A percentile compares a stretch with the other conserved stretches of the same genome.
Conservation (phyloP, 2,888 invertebrate genomes). For the Lycocerus yunnanus region DNA sequence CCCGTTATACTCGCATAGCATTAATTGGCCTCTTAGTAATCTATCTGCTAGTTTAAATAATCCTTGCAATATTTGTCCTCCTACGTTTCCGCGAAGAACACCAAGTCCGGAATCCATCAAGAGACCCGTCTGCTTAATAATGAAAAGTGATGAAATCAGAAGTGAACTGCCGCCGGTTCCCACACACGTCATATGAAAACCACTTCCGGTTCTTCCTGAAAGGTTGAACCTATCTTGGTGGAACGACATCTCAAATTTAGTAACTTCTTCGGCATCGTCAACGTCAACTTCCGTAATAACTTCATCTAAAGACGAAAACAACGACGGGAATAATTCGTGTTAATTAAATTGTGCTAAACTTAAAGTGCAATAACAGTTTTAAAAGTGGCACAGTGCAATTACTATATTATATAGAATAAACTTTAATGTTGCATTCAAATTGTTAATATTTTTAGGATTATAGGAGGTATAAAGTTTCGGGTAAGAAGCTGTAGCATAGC, state of each 20-base stretch:
- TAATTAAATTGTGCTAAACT: constrained; percentile 23
- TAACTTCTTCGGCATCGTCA: constrained; percentile 48
- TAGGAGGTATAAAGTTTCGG: neutral
- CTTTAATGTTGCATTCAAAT: neutral
- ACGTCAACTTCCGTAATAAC: constrained; percentile 50
- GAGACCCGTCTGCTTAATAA: constrained; percentile 66
- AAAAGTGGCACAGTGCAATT: constrained; percentile 20
- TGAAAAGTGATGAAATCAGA: constrained; percentile 63
- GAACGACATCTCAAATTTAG: constrained; percentile 55
- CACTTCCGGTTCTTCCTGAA: constrained; percentile 80
- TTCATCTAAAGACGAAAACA: constrained; percentile 41
- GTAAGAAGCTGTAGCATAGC: neutral
- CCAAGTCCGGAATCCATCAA: constrained; percentile 54
- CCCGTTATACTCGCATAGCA: constrained; percentile 59
- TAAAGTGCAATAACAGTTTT: neutral
- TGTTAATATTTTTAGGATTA: constrained; percentile 3
- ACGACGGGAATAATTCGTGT: constrained; percentile 50
- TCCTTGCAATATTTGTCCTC: constrained; percentile 55
- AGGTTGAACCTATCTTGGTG: constrained; percentile 62
- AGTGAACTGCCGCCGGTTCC: constrained; percentile 55
- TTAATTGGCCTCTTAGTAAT: constrained; percentile 51
- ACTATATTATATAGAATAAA: neutral
- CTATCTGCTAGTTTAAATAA: constrained; percentile 38
- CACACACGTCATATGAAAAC: constrained; percentile 81
- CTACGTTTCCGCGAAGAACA: constrained; percentile 47